Conservation (phyloP, 1,140 invertebrate genomes). For the Drosophila micromelanica region DNA sequence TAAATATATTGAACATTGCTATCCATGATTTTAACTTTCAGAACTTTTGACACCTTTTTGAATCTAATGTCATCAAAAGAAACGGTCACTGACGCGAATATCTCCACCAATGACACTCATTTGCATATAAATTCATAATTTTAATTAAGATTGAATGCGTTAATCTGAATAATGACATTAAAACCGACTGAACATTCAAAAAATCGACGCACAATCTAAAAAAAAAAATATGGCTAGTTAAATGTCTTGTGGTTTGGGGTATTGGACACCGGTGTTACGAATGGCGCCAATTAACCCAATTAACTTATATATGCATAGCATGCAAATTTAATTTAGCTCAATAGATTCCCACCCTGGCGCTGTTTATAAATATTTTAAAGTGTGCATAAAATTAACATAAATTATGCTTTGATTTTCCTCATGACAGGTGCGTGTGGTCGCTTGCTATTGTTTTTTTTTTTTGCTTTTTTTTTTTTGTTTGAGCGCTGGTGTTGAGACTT, state of each 20-base stretch:
- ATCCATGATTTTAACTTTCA: too few species aligned
- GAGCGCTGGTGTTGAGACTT: slow-evolving; percentile 22
- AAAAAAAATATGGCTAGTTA: too few species aligned
- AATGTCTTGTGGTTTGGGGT: slow-evolving; percentile 8
- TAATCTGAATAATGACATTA: slow-evolving; percentile 35
- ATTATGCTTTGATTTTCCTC: slow-evolving; percentile 71
- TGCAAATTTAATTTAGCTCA: slow-evolving; percentile 66
- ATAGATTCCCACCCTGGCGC: slow-evolving; percentile 23
- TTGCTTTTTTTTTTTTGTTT: slow-evolving; percentile 30
- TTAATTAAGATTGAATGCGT: slow-evolving; percentile 37
- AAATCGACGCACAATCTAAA: slow-evolving; percentile 9
- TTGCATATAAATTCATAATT: slow-evolving; percentile 19
- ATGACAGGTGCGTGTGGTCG: slow-evolving; percentile 61
- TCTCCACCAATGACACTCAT: not conserved
- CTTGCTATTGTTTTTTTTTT: slow-evolving; percentile 24
- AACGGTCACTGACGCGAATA: too few species aligned
- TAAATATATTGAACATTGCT: too few species aligned
- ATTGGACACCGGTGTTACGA: slow-evolving; percentile 30
- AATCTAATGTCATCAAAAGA: too few species aligned
- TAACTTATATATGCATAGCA: slow-evolving; percentile 75
- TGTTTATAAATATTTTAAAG: slow-evolving; percentile 38
- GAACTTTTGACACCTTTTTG: too few species aligned
- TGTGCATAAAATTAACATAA: slow-evolving; percentile 72
- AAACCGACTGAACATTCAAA: slow-evolving; percentile 21
- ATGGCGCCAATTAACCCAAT: slow-evolving; percentile 71